phyloP scores from a whole-genome alignment of 2,113 vertebrate species.

The Albula glossodonta region DNA sequence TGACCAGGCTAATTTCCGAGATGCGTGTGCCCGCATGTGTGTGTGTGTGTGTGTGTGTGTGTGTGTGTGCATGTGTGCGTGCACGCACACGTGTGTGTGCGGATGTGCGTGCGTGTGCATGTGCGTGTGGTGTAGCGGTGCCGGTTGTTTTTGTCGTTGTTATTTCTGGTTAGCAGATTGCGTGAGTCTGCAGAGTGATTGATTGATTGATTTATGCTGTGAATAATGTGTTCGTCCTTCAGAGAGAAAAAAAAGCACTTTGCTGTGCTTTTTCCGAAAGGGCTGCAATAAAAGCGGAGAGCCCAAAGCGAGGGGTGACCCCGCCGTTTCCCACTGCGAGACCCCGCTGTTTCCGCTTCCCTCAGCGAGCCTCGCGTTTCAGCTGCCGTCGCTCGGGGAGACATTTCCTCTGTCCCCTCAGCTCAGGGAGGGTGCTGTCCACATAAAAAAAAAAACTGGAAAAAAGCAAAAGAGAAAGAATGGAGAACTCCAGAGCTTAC shows the following conservation, averaged over 20 bases:
- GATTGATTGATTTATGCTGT: not conserved
- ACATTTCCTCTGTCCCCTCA: not conserved
- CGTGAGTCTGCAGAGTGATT: not conserved
- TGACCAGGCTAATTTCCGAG: not conserved
- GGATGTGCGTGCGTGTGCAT: too few species aligned
- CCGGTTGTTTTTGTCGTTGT: not conserved
- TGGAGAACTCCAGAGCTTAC: too few species aligned
- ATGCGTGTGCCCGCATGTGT: too few species aligned
- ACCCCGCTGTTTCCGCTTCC: conserved; percentile 40
- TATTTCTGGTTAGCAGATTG: not conserved
- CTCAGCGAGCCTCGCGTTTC: conserved; percentile 25
- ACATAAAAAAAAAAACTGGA: not conserved
- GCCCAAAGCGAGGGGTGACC: conserved; percentile 39
- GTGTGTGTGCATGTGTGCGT: too few species aligned
- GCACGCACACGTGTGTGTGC: too few species aligned
- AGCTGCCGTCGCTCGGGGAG: not conserved
- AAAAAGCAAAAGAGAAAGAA: too few species aligned
- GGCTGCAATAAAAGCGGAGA: conserved; percentile 32
- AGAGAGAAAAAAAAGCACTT: not conserved
- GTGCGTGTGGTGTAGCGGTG: not conserved
- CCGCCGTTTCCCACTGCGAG: conserved; percentile 41
- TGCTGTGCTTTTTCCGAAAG: not conserved
- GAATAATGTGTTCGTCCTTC: not conserved
- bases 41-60: too few species aligned
- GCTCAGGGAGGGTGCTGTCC: conserved; percentile 6